Evolutionary conservation across 2,888 invertebrate genomes (phyloP), one percentile per base, ranked within the genome.

Genomic region (Aromia moschata): DNA sequence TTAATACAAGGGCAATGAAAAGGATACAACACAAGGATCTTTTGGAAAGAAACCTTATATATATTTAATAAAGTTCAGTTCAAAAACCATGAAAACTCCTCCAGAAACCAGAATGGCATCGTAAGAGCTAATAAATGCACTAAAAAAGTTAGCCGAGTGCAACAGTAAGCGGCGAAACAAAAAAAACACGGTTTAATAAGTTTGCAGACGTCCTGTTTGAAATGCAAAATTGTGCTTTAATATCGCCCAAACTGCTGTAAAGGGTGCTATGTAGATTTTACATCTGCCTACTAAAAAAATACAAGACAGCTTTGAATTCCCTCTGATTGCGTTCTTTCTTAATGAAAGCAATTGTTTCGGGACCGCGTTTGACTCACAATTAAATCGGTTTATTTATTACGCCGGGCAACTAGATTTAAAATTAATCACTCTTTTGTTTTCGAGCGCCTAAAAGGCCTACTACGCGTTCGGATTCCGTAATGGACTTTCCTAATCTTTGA

Each of bases 161-260:
- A 43, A 43, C 43, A 43, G 25, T 43, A 14, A 7, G 12, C 25
- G 25, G 10, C 37, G 15, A 49, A 38, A 38, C 17, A 9, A 38
- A 49, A 36, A 47, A 58, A 65, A 68, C 52, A 52, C 45, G 53
- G 53, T 65, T 65, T 68, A 66, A 65, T 70, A 67, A 68, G 63
- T 68, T 64, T 56, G 43, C 51, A 47, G 41, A 37, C 55, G 58
- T 55, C 47, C 41, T 53, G 66, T 62, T 69, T 61, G 37, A 53
- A 64, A 69, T 68, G 65, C 67, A 64, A 68, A 70, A 71, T 69
- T 67, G 64, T 60, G 62, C 63, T 70, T 69, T 67, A 70, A 70
- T 67, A 67, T 65, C 63, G 60, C 55, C 63, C 55, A 53, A 52
- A 51, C 55, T 46, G 58, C 65, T 60, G 57, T 62, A 70, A 69